These are phyloP conservation scores for Antrozous pallidus DNA, from an alignment of 2,797 vertebrate species.

Conservation along the genomic window DNA sequence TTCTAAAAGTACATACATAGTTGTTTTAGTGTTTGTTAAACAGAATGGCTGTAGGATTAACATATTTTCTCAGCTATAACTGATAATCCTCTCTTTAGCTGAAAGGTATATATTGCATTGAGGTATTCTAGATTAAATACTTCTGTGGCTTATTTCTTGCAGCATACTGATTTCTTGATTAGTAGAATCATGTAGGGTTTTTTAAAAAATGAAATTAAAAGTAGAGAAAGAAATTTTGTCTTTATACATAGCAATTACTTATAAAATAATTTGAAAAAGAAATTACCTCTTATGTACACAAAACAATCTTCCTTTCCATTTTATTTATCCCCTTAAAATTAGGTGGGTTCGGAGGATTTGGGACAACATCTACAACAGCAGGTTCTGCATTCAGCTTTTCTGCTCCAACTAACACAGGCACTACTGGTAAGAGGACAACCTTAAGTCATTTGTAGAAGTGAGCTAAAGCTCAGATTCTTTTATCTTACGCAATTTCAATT, in stretches of 20 bases:
- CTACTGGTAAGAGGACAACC: constrained; percentile 77
- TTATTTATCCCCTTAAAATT: constrained; percentile 69
- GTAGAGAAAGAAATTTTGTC: constrained; percentile 5
- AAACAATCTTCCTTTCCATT: not conserved
- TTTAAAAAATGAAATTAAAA: not conserved
- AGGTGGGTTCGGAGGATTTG: constrained; percentile 96
- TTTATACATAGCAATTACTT: constrained; percentile 10
- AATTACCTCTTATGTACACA: not conserved
- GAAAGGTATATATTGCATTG: not conserved
- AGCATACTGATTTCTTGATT: not conserved
- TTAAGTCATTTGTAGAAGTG: not conserved
- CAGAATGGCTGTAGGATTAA: not conserved
- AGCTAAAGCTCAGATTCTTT: not conserved
- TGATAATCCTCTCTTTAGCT: not conserved
- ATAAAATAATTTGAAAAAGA: constrained; percentile 14
- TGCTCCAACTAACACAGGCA: constrained; percentile 89
- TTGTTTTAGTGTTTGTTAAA: constrained; percentile 26
- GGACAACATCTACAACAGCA: constrained; percentile 87
- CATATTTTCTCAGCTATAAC: not conserved
- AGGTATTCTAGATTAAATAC: constrained; percentile 31
- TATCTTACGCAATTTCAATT: not conserved
- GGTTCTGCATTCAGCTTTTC: constrained; percentile 92
- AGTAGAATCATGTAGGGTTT: constrained; percentile 2
- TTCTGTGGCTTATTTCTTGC: not conserved
- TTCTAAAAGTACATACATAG: not conserved